Percentiles rank a stretch among this genome's conserved stretches.
These are phyloP conservation scores for Lagopus leucura DNA, from an alignment of 2,113 vertebrate species.

Conservation along the genomic window DNA sequence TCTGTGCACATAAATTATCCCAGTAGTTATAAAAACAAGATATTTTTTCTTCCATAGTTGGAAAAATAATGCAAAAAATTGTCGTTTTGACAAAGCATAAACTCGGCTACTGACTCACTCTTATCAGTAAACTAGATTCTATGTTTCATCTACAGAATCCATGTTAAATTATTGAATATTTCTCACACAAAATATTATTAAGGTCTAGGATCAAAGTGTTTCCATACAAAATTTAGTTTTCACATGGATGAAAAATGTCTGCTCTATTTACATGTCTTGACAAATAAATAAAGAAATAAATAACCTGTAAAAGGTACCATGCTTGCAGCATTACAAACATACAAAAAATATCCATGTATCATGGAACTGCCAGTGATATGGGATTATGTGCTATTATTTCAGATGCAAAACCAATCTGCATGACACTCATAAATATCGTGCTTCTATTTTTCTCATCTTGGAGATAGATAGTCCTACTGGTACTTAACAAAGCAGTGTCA, in stretches of 20 bases:
- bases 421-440: background rate
- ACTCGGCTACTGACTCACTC: background rate
- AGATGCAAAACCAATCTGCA: background rate
- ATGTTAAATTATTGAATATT: background rate
- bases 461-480: background rate
- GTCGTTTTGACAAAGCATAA: background rate
- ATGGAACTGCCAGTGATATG: background rate
- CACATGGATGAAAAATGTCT: background rate
- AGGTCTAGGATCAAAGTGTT: background rate
- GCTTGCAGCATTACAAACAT: background rate
- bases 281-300: background rate
- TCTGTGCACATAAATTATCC: background rate
- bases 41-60: background rate
- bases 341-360: background rate
- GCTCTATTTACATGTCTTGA: background rate
- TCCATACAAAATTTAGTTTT: background rate
- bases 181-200: background rate
- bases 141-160: background rate
- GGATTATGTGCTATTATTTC: background rate
- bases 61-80: background rate
- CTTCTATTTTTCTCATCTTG: background rate
- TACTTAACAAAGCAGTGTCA: background rate
- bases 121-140: background rate
- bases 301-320: background rate
- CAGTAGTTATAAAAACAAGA: background rate